phyloP scores from a whole-genome alignment of 2,888 invertebrate genomes.

The Dusona sp. region DNA sequence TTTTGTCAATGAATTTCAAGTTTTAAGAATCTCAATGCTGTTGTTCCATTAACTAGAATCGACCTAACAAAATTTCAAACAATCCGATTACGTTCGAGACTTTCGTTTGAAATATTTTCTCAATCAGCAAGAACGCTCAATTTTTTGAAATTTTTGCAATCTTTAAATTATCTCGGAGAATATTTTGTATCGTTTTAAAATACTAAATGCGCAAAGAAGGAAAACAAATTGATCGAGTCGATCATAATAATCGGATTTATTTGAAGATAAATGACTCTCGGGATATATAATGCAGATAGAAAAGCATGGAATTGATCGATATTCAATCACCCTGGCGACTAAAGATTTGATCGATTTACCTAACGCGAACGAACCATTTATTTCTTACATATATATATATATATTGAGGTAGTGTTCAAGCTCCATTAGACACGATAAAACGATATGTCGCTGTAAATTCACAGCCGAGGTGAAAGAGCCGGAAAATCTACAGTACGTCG shows the following conservation, averaged over 20 bases:
- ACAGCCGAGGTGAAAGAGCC: constrained; percentile 87
- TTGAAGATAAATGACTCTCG: not conserved
- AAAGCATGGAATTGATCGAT: constrained; percentile 6
- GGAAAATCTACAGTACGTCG: constrained; percentile 89
- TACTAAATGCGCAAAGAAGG: not conserved
- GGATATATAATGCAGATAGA: not conserved
- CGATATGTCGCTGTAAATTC: constrained; percentile 71
- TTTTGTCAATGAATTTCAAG: too few species aligned
- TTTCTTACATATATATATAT: constrained; percentile 8
- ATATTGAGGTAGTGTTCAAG: not conserved
- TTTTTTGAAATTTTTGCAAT: not conserved
- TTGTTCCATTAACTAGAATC: too few species aligned
- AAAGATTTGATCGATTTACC: constrained; percentile 34
- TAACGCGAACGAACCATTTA: not conserved
- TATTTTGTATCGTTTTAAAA: not conserved
- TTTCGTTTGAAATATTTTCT: not conserved
- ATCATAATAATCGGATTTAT: constrained; percentile 1
- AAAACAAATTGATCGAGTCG: not conserved
- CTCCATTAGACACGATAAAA: constrained; percentile 32
- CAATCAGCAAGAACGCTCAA: not conserved
- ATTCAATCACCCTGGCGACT: constrained; percentile 26
- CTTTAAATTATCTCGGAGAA: not conserved
- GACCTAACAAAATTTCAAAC: too few species aligned
- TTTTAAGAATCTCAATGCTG: too few species aligned
- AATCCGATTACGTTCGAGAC: not conserved